Evolutionary conservation across 2,113 vertebrate genomes (phyloP).

Genomic region (Bucco capensis): DNA sequence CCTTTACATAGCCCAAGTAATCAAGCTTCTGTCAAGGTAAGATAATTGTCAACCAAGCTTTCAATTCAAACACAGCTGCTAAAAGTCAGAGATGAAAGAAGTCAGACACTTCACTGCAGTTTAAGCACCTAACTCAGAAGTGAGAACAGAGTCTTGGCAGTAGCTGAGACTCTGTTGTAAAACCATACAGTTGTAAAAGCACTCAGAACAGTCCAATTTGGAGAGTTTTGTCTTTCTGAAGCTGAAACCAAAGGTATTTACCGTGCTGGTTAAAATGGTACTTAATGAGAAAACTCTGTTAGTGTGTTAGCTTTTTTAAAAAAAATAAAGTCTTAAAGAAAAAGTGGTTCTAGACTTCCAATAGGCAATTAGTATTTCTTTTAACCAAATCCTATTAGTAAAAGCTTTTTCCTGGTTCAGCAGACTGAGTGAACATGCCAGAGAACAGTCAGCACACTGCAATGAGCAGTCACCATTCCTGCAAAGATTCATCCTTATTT

Average conservation of each 20-base stretch:
- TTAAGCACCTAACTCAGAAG: not conserved
- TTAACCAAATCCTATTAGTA: not conserved
- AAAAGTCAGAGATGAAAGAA: not conserved
- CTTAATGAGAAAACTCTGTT: not conserved
- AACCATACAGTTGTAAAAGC: not conserved
- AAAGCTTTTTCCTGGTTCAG: not conserved
- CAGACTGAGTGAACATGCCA: not conserved
- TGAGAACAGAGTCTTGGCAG: not conserved
- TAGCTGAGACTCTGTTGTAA: not conserved
- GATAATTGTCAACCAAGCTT: slow-evolving; percentile 19
- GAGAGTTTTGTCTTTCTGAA: not conserved
- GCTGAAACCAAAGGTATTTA: not conserved
- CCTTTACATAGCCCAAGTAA: slow-evolving; percentile 2
- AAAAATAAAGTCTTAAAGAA: not conserved
- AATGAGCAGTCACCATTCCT: not conserved
- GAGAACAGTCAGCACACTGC: not conserved
- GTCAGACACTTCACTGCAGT: not conserved
- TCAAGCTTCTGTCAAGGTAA: slow-evolving; percentile 7
- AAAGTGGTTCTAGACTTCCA: not conserved
- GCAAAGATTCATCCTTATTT: not conserved
- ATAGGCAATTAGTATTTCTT: not conserved
- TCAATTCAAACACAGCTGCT: slow-evolving; percentile 8
- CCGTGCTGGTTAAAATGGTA: not conserved
- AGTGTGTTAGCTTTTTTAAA: not conserved
- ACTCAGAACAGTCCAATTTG: not conserved